Evolutionary conservation across 2,797 vertebrate genomes (phyloP).

Genomic region (Gallinago solitaria): DNA sequence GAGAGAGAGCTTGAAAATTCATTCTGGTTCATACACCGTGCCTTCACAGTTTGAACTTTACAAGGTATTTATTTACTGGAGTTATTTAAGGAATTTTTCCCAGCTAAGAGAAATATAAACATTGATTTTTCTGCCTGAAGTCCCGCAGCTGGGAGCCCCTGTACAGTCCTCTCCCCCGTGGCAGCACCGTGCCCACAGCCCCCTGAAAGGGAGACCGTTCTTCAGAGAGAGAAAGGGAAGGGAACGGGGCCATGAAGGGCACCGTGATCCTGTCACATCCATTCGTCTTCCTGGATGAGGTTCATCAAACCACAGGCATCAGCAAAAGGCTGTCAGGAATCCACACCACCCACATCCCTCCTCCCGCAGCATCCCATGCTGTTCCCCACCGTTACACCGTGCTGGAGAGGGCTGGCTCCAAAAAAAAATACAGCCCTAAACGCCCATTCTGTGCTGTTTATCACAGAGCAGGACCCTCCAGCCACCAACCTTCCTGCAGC

Average conservation of each 20-base stretch:
- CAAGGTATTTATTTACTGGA: slow-evolving; percentile 19
- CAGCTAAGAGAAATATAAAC: slow-evolving; percentile 37
- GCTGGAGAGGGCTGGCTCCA: not conserved
- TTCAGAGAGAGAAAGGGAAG: not conserved
- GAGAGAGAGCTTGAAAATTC: not conserved
- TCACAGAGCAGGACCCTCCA: not conserved
- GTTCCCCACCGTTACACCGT: fast-evolving
- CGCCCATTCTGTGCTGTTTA: fast-evolving
- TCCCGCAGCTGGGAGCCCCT: not conserved
- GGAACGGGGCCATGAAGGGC: not conserved
- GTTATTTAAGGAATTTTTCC: not conserved
- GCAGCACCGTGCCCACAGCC: not conserved
- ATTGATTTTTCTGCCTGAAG: slow-evolving; percentile 51
- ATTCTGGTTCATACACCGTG: not conserved
- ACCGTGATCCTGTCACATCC: not conserved
- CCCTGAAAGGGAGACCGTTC: not conserved
- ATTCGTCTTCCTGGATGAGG: not conserved
- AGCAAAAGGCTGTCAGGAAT: slow-evolving; percentile 6
- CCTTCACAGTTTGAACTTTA: not conserved
- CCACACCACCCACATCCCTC: not conserved
- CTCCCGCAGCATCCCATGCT: not conserved
- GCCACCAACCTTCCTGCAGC: not conserved
- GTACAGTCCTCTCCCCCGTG: not conserved
- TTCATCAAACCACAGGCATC: not conserved
- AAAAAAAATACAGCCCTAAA: not conserved